Evolutionary conservation across 2,113 vertebrate genomes (phyloP).

Genomic region (Jacana jacana): DNA sequence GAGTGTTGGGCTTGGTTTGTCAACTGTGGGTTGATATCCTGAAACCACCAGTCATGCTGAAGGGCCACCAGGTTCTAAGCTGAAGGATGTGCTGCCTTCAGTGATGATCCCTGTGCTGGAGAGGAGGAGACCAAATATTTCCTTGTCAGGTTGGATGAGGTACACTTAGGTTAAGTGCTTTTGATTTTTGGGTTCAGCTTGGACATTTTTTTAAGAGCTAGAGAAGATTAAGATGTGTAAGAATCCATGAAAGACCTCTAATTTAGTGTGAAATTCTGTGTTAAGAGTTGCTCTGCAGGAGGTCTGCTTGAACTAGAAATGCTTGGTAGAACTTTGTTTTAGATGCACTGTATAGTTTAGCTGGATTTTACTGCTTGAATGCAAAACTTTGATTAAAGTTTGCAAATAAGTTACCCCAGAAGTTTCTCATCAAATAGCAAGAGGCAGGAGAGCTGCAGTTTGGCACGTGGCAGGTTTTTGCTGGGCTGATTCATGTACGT

Average conservation of each 20-base stretch:
- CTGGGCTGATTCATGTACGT: neutral
- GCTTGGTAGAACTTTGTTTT: neutral
- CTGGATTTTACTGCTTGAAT: neutral
- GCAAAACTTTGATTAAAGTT: neutral
- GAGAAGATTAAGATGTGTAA: neutral
- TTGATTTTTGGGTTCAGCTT: neutral
- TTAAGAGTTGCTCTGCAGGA: neutral
- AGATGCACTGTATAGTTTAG: fast-evolving
- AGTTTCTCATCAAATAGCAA: neutral
- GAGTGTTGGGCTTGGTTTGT: neutral
- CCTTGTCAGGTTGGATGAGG: neutral
- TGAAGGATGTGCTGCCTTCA: neutral
- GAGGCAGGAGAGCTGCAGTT: neutral
- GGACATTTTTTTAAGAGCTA: neutral
- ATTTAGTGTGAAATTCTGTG: neutral
- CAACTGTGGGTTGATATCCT: neutral
- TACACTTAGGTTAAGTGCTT: neutral
- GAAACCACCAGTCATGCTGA: neutral
- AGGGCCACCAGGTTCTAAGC: neutral
- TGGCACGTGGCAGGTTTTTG: neutral
- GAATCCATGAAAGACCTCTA: neutral
- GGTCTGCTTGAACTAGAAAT: neutral
- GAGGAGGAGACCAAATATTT: neutral
- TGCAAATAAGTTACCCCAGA: neutral
- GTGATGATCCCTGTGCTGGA: neutral